phyloP scores from a whole-genome alignment of 2,888 invertebrate genomes.

The Neoaliturus tenellus region DNA sequence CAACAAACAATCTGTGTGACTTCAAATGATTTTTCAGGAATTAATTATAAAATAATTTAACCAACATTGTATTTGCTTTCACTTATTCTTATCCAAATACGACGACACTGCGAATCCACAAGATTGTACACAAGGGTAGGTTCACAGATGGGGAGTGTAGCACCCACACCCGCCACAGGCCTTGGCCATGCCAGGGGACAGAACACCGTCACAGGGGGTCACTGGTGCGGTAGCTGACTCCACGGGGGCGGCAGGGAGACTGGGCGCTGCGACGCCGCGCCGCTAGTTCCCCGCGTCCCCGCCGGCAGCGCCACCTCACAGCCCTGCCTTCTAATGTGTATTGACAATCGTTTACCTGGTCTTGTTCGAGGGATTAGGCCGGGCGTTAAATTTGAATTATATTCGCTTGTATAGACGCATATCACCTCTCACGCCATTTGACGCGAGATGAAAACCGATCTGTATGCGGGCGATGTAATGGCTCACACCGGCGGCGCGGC shows the following conservation, averaged over 20 bases:
- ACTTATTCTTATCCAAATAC: no score
- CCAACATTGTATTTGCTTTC: no score
- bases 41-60: no score
- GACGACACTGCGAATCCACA: no score
- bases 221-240: not conserved
- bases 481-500: not conserved
- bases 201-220: not conserved
- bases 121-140: no score
- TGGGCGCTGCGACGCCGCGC: not conserved
- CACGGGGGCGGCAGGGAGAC: not conserved
- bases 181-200: not conserved
- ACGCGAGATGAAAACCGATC: not conserved
- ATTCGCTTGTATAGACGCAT: conserved; percentile 1
- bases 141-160: no score
- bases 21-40: no score
- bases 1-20: no score
- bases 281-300: conserved; percentile 9
- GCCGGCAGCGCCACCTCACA: not conserved
- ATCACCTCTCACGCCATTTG: conserved; percentile 13
- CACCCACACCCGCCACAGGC: not conserved
- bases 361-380: conserved; percentile 21
- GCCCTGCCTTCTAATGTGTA: not conserved
- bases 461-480: not conserved
- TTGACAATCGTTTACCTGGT: conserved; percentile 30
- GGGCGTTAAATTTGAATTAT: conserved; percentile 14